These are phyloP conservation scores for Temnothorax longispinosus DNA, from an alignment of 1,140 invertebrate genomes.

Conservation along the genomic window DNA sequence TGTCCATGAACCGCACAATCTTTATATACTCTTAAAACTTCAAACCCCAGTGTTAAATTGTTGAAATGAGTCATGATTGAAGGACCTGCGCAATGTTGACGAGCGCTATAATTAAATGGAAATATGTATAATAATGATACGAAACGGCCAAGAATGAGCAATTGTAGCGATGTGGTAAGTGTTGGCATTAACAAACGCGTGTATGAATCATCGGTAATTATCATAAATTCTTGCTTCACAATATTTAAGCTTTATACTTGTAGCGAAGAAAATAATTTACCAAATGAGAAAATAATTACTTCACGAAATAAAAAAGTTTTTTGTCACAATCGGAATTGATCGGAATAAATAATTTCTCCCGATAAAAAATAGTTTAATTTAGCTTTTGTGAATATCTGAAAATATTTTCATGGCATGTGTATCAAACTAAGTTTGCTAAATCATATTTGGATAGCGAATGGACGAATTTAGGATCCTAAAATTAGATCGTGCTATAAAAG, in stretches of 20 bases:
- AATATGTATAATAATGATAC: constrained; percentile 20
- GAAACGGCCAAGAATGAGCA: constrained; percentile 16
- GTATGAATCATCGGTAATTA: constrained; percentile 37
- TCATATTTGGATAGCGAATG: constrained; percentile 8
- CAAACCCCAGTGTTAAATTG: background rate
- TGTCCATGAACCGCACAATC: background rate
- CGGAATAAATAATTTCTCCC: background rate
- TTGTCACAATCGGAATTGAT: background rate
- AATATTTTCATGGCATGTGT: constrained; percentile 7
- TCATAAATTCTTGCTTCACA: background rate
- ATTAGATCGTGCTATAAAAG: background rate
- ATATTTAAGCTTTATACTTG: background rate
- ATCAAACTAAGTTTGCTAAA: background rate
- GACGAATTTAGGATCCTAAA: background rate
- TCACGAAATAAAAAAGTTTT: background rate
- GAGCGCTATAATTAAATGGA: constrained; percentile 20
- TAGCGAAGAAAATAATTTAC: background rate
- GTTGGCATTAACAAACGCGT: constrained; percentile 13
- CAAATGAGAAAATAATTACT: background rate
- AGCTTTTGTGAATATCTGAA: background rate
- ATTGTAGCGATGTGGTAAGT: constrained; percentile 31
- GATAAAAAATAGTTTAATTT: background rate
- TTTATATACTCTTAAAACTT: background rate
- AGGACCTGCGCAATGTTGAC: background rate
- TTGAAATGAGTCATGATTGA: constrained; percentile 8